Percentiles rank a stretch among this genome's conserved stretches.
Conservation (phyloP, 2,113 vertebrate species). For the Hippocampus zosterae region DNA sequence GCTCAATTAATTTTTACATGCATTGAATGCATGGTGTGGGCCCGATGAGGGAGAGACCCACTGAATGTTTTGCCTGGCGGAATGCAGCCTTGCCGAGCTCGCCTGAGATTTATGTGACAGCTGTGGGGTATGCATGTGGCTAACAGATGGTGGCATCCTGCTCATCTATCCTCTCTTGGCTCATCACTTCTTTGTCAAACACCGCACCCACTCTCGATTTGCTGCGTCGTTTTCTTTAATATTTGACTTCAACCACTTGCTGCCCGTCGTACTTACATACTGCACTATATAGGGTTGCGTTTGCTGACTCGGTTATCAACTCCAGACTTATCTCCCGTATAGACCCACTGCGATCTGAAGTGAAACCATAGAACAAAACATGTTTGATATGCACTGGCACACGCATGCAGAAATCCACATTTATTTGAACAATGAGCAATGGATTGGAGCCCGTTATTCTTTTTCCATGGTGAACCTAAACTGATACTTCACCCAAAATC, state of each 20-base stretch:
- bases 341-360: background rate
- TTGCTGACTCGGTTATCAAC: conserved; percentile 25
- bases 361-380: conserved; percentile 15
- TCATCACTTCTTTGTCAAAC: conserved; percentile 50
- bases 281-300: background rate
- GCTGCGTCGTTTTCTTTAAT: conserved; percentile 8
- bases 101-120: conserved; percentile 75
- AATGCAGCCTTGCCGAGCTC: conserved; percentile 69
- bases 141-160: conserved; percentile 75
- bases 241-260: conserved; percentile 5
- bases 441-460: conserved; percentile 3
- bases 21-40: conserved; percentile 17
- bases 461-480: conserved; percentile 9
- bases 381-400: conserved; percentile 7
- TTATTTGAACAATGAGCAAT: background rate
- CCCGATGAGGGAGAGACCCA: conserved; percentile 52
- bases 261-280: background rate
- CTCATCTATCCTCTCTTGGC: conserved; percentile 51
- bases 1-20: conserved; percentile 7
- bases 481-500: conserved; percentile 11
- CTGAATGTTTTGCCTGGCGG: conserved; percentile 59
- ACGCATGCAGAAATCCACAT: conserved; percentile 8
- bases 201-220: conserved; percentile 24
- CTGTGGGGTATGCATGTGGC: conserved; percentile 74
- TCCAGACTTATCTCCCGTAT: background rate